Evolutionary conservation across 2,797 vertebrate genomes (phyloP), one percentile per base, ranked within the genome.

Genomic region (Tenualosa thibaudeaui): DNA sequence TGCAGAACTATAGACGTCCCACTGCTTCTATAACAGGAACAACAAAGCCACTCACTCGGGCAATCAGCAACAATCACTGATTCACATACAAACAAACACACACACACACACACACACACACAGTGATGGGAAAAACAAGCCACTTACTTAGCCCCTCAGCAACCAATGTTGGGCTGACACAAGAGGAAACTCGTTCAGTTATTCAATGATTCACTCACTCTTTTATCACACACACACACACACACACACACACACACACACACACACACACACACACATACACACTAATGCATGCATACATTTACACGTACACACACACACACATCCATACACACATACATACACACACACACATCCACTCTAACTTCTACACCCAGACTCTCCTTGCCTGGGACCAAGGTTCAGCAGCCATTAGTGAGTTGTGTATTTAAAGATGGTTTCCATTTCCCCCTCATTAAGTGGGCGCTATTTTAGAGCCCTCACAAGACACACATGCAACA

Each of bases 391-490:
- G 31, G n/a, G 43, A 56, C 54, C 0, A 15, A 17, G 13, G 4
- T 10, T 56, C 54, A 19, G 24, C 31, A 17, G 31, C 65, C 65
- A 40, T 75, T 43, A 40, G 31, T 40, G 31, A 0, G 68, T 75
- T 43, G 3, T 75, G 68, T 75, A 75, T 75, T 75, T 75, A 15
- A 75, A 43, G 68, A 75, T 75, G 68, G 68, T 75, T 75, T 75
- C 68, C 68, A 75, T 75, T 75, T 40, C 31, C 1, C 68, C 0
- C 68, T 75, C 68, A 75, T 75, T 75, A 75, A 75, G 68, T 26
- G 31, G 31, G 0, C 15, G 13, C 68, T 75, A 17, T 75, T 58
- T 75, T 13, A 75, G 31, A 75, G 68, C 8, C 68, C 62, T 31
- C 12, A 31, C 37, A 19, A 40, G 5, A 31, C 37, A 75, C 68